phyloP scores from a whole-genome alignment of 2,888 invertebrate genomes.

The Choreutis nemorana region DNA sequence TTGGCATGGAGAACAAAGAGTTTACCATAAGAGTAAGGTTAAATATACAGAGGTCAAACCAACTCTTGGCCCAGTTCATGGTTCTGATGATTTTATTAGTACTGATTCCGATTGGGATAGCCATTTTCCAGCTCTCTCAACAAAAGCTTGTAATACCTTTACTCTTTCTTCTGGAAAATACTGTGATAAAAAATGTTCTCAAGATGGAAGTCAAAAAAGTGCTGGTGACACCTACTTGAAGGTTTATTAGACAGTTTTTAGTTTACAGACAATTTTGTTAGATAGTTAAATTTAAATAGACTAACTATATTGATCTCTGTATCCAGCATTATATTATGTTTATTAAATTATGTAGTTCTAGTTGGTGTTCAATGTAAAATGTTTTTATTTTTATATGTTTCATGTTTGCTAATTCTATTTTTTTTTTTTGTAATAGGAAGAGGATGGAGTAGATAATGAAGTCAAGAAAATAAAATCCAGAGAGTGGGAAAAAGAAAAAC shows the following conservation, averaged over 20 bases:
- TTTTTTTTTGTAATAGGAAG: slow-evolving; percentile 34
- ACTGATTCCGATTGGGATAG: slow-evolving; percentile 54
- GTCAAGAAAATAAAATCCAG: slow-evolving; percentile 55
- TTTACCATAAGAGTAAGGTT: slow-evolving; percentile 46
- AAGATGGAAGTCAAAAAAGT: slow-evolving; percentile 45
- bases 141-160: slow-evolving; percentile 53
- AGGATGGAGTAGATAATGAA: slow-evolving; percentile 47
- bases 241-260: slow-evolving; percentile 20
- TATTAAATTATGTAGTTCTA: neutral
- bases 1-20: slow-evolving; percentile 48
- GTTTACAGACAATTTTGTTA: too few species aligned
- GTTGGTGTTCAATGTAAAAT: neutral
- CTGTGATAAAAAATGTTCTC: slow-evolving; percentile 37
- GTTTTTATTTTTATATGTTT: slow-evolving; percentile 3
- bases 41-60: slow-evolving; percentile 22
- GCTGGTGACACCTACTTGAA: slow-evolving; percentile 46
- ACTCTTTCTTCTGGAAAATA: slow-evolving; percentile 44
- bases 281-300: too few species aligned
- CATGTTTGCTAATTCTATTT: slow-evolving; percentile 1
- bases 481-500: slow-evolving; percentile 55
- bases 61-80: slow-evolving; percentile 29
- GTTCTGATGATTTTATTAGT: slow-evolving; percentile 45
- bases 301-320: neutral
- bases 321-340: neutral
- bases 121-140: slow-evolving; percentile 49